Base-by-base conservation (phyloP, 2,113 vertebrate species). In the Tragulus kanchil region DNA sequence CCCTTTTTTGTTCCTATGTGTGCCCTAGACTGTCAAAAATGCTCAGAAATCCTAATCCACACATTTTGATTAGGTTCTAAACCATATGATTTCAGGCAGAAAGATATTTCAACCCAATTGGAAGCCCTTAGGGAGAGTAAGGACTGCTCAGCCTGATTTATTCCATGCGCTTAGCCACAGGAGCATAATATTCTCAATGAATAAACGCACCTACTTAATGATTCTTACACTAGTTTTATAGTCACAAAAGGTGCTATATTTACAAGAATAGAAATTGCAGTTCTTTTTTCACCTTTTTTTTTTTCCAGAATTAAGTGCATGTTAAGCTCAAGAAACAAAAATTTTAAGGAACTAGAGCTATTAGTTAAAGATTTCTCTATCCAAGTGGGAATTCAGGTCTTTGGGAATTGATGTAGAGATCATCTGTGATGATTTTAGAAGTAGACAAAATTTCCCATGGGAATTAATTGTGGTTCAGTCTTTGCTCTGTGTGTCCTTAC, bases 1-100 rank as follows among this genome's bases (percentile, higher is more conserved):
- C 71, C 16, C 31, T 23, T 94, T 88, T 89, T 59, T 45, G 91
- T 71, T 85, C 23, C 45, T 88, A 36, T 97, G 75, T 94, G 19
- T 64, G 84, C 87, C 75, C 21, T 48, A 87, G 79, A 81, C 87
- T 98, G 93, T 96, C 95, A 97, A 93, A 98, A 96, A 92, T 93
- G 79, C 79, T 96, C 93, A 97, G 54, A 62, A 97, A 97, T 97
- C 48, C 79, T 95, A 96, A 97, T 89, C 86, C 61, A 93, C 89
- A 95, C 67, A 85, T 97, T 98, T 96, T 97, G 93, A 97, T 97
- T 96, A 95, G 96, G 69, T 96, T 96, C 95, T 89, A 93, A 96
- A 59, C 93, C 89, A 93, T 48, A 92, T 73, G 96, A 97, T 92
- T 97, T 89, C 58, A 94, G 96, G 92, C 95, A 97, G 89, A 94